Base-by-base conservation (phyloP, 2,888 invertebrate species). In the Baccha elongata region DNA sequence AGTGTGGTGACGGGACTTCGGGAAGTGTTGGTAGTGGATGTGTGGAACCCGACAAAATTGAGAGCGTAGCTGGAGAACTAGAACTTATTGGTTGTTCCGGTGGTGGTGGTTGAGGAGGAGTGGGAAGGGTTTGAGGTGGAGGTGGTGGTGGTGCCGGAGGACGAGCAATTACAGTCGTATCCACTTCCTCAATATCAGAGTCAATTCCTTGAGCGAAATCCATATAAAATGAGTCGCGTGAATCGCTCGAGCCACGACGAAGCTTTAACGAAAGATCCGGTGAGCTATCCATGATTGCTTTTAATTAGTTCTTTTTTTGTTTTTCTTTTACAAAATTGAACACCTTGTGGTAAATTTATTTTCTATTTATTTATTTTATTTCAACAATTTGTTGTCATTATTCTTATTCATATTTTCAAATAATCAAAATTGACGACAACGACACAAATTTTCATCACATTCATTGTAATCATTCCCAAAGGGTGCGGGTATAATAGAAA, bases 141-240 rank as follows among this genome's bases (percentile, higher is more conserved):
- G 86, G 65, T 5, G 84, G 85, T 19, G 85, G 86, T n/a, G 86
- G 85, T 32, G 85, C 85, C 35, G 85, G 85, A 13, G 85, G 84
- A 89, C 92, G 80, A 91, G 91, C 91, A 87, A 93, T 92, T 55
- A 94, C 93, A 68, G 94, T 94, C 50, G 95, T 94, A 68, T 93
- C 92, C 88, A 96, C 95, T 91, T 96, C 96, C 90, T 96, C 96
- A 87, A 96, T 96, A 89, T 97, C 96, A 17, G 96, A 96, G 91
- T 96, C 96, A 89, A 96, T 96, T 79, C 96, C 96, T 92, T 95
- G 96, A 87, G 96, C 96, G 89, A 96, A 96, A 91, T 96, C 96
- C 96, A 96, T 96, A 88, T 96, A 96, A 90, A 96, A 96, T 68
- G 96, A 96, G 90, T 96, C 96, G 85, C 96, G 92, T 35, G 96